A percentile compares a stretch with the other conserved stretches of the same genome.
phyloP scores from a whole-genome alignment of 1,140 invertebrate genomes.

The Apis laboriosa region DNA sequence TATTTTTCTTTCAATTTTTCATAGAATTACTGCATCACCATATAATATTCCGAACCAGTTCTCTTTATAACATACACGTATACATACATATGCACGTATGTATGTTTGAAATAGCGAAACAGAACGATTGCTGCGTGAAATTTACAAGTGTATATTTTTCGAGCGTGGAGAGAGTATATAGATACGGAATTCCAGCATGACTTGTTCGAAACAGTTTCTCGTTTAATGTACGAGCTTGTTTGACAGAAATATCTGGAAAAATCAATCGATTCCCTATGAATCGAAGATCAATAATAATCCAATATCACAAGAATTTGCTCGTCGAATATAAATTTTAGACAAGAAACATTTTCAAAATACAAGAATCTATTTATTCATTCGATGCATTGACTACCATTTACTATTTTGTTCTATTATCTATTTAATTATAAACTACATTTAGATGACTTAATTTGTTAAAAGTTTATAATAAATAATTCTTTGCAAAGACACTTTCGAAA shows the following conservation, averaged over 20 bases:
- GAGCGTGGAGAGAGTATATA: background rate
- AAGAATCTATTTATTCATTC: background rate
- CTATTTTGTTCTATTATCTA: too few species aligned
- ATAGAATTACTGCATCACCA: background rate
- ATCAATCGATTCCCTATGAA: background rate
- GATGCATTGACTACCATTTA: too few species aligned
- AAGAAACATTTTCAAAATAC: background rate
- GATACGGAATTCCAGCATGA: conserved; percentile 19
- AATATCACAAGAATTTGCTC: background rate
- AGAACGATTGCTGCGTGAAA: conserved; percentile 24
- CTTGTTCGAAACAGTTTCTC: conserved; percentile 12
- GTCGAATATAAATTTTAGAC: too few species aligned
- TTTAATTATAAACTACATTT: too few species aligned
- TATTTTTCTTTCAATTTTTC: conserved; percentile 3
- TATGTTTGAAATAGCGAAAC: background rate
- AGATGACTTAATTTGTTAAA: too few species aligned
- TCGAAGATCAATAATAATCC: background rate
- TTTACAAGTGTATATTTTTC: conserved; percentile 45
- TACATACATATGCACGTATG: background rate
- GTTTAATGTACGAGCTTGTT: conserved; percentile 5
- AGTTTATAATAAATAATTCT: too few species aligned
- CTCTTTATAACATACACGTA: background rate
- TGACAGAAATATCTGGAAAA: background rate
- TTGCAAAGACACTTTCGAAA: too few species aligned
- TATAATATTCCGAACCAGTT: background rate